A percentile compares a stretch with the other conserved stretches of the same genome.
These are phyloP conservation scores for Bujurquina vittata DNA, from an alignment of 2,113 vertebrate species.

Conservation along the genomic window DNA sequence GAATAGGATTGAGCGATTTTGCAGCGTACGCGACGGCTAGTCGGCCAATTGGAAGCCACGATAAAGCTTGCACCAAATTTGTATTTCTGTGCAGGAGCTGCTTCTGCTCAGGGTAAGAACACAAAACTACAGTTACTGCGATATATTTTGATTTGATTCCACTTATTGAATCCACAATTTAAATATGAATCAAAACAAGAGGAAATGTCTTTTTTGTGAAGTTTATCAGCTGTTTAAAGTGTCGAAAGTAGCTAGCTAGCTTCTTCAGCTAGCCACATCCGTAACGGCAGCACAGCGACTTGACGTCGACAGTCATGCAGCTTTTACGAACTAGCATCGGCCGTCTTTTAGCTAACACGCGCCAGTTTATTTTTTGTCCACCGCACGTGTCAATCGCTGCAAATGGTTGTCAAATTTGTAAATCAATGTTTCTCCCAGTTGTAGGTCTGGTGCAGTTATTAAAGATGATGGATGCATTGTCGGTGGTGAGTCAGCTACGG, in stretches of 20 bases:
- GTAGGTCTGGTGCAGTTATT: background rate
- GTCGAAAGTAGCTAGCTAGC: slow-evolving; percentile 21
- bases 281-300: background rate
- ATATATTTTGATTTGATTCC: rapidly evolving
- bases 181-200: background rate
- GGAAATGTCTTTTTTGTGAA: rapidly evolving
- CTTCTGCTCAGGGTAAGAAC: slow-evolving; percentile 47
- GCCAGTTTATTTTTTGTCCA: background rate
- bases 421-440: background rate
- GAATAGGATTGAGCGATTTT: slow-evolving; percentile 58
- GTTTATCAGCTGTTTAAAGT: background rate
- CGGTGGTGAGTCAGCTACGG: slow-evolving; percentile 79
- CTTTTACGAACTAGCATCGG: background rate
- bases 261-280: background rate
- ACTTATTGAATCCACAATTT: rapidly evolving
- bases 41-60: slow-evolving; percentile 66
- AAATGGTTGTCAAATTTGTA: background rate
- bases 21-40: rapidly evolving
- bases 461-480: slow-evolving; percentile 78
- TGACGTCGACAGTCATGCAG: background rate
- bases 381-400: background rate
- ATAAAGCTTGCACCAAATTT: slow-evolving; percentile 61
- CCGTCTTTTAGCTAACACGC: rapidly evolving
- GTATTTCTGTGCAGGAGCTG: slow-evolving; percentile 65
- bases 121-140: too few species aligned